Percentiles rank a stretch among this genome's conserved stretches.
Evolutionary conservation across 64 coral and sea anemone species (phyloP).

Genomic region (Astreopora myriophthalma): DNA sequence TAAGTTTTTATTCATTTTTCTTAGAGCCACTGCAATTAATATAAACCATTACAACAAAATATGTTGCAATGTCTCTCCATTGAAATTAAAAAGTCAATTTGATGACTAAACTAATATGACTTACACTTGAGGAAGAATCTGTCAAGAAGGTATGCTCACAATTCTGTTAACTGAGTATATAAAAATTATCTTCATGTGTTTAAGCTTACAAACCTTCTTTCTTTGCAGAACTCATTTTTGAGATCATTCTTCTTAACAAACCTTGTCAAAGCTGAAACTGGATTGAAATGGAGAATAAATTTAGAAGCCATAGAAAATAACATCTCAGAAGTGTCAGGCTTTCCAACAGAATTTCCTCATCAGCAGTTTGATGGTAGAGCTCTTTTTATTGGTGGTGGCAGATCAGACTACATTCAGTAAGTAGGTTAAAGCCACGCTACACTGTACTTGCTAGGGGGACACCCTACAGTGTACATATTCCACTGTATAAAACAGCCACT

Average conservation of each 20-base stretch:
- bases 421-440: no score
- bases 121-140: no score
- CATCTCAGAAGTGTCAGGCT: constrained; percentile 53
- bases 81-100: no score
- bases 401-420: constrained; percentile 87
- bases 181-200: not conserved
- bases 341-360: constrained; percentile 74
- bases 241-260: constrained; percentile 91
- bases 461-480: no score
- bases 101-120: not conserved
- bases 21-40: no score
- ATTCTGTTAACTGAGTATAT: no score
- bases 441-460: no score
- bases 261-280: constrained; percentile 63
- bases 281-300: constrained; percentile 91
- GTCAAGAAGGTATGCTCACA: no score
- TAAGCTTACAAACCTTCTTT: not conserved
- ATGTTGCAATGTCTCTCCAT: no score
- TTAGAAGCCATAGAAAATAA: constrained; percentile 83
- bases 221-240: constrained; percentile 72
- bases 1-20: constrained; percentile 78
- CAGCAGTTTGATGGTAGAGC: constrained; percentile 65
- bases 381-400: constrained; percentile 84
- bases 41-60: no score
- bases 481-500: no score